Base-by-base conservation (phyloP, 2,888 invertebrate genomes). In the Caenorhabditis zanzibari region DNA sequence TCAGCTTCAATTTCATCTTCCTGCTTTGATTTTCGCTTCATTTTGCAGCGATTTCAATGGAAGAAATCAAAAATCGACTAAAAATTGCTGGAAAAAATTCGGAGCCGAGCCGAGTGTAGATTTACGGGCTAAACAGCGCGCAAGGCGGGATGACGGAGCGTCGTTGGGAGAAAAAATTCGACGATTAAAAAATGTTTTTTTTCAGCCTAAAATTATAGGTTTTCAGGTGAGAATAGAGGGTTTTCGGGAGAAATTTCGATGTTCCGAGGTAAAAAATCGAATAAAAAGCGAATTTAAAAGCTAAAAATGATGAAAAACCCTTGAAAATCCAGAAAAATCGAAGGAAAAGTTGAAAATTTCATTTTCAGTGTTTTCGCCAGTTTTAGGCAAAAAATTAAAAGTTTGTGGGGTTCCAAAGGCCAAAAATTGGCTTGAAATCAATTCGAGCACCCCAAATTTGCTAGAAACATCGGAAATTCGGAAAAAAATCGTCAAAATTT, bases 1-100 rank as follows among this genome's bases (percentile, higher is more conserved):
- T 72, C 41, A 9, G 22, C 16, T 12, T 72, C 59, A 35, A 49
- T 61, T 16, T 38, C 32, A 19, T 61, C 41, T 22, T 72, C 47
- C 14, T 72, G 24, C n/a, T 54, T 26, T 2, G 0, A 9, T 54
- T 75, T 75, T 35, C 64, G 38, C 19, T 64, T 64, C 74, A 75
- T 68, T 75, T 32, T 32, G 32, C 32, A 6, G n/a, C n/a, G n/a
- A n/a, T n/a, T n/a, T 32, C 32, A 7, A 32, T 38, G 10, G 38
- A 38, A 32, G 7, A 32, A 32, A 7, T 32, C 7, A 58, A 41
- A 61, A 61, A 38, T 35, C 19, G 22, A n/a, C 35, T 19, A 59
- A 38, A 38, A 73, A 73, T 61, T 26, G 26, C 47, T 2, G 26
- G 19, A 35, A 69, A 56, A 68, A 41, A 7, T 26, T 6, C 9